Conservation (phyloP, 1,140 invertebrate species). For the Conus ventricosus region DNA sequence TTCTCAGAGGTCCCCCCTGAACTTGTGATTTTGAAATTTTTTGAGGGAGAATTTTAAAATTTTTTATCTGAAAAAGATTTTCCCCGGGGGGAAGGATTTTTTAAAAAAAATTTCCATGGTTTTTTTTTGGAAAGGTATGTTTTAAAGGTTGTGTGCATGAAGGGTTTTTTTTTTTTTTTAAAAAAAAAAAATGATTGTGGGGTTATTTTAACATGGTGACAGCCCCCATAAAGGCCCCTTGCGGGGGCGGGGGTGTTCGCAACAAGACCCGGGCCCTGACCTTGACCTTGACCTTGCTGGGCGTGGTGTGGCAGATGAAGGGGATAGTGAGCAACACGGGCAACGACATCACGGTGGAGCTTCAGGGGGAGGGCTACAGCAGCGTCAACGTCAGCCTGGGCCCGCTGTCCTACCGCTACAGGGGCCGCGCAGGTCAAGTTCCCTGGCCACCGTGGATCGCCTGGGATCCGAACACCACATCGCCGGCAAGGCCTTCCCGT, state of each 20-base stretch:
- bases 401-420: conserved; percentile 94
- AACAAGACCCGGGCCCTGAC: background rate
- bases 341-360: conserved; percentile 93
- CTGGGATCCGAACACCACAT: conserved; percentile 56
- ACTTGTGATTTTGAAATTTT: no score
- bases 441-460: conserved; percentile 88
- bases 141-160: no score
- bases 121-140: no score
- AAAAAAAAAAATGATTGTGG: no score
- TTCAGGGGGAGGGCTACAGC: conserved; percentile 85
- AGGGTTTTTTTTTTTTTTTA: no score
- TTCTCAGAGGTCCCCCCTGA: no score
- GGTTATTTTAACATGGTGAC: background rate
- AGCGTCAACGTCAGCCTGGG: conserved; percentile 92
- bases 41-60: no score
- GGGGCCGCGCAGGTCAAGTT: conserved; percentile 84
- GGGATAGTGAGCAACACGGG: conserved; percentile 93
- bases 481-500: conserved; percentile 72
- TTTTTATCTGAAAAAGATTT: no score
- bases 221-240: background rate
- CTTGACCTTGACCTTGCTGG: background rate
- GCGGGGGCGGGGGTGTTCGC: background rate
- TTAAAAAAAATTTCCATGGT: no score
- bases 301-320: conserved; percentile 81
- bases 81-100: no score